phyloP scores from a whole-genome alignment of 2,113 vertebrate species.

The Silurus meridionalis region DNA sequence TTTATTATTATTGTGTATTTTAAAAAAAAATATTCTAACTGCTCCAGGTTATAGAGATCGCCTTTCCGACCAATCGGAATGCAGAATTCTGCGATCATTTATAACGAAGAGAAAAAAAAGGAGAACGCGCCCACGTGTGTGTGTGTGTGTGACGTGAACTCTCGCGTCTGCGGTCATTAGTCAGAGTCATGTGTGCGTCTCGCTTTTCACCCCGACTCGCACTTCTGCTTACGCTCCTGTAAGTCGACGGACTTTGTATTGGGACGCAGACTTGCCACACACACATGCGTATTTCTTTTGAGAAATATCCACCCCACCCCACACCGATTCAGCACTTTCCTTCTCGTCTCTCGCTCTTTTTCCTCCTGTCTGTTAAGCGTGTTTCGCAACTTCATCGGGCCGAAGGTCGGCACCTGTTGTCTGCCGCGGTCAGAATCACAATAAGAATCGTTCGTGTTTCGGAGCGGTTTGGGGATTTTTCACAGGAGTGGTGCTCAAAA shows the following conservation, averaged over 20 bases:
- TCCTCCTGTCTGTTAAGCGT: not conserved
- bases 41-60: too few relatives aligned
- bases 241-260: conserved; percentile 37
- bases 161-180: too few relatives aligned
- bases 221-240: conserved; percentile 29
- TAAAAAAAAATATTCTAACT: too few relatives aligned
- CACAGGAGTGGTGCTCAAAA: not conserved
- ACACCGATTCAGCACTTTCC: conserved; percentile 20
- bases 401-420: conserved; percentile 7
- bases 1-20: too few relatives aligned
- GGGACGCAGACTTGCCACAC: not conserved
- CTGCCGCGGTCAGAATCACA: too few relatives aligned
- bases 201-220: conserved; percentile 3
- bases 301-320: not conserved
- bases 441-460: too few relatives aligned
- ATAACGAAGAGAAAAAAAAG: not conserved
- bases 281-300: not conserved
- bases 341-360: too few relatives aligned
- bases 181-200: not conserved
- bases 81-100: not conserved
- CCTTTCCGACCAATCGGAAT: not conserved
- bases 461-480: not conserved
- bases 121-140: too few relatives aligned
- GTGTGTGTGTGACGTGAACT: not conserved
- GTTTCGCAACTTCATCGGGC: not conserved